Base-by-base conservation (phyloP, 2,113 vertebrate genomes). In the Python bivittatus region DNA sequence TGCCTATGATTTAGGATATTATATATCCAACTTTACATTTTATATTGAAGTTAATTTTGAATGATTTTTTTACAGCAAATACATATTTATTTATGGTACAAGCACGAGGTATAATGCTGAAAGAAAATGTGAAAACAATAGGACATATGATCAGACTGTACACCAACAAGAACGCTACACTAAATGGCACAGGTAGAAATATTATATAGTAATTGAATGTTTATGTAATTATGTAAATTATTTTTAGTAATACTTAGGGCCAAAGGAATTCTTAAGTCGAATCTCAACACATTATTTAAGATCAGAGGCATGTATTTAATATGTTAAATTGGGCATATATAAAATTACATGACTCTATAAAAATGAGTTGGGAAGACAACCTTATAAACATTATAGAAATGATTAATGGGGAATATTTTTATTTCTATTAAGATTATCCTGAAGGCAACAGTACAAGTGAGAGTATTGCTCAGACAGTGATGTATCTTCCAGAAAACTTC, bases 41-140 rank as follows among this genome's bases (percentile, higher is more conserved):
- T 10, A 89, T 91, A 94, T 95, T 33, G n/a, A 88, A 90, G 3
- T 42, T 84, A 90, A 90, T 90, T 90, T 84, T 57, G 33, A 33
- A 53, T 64, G 93, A 0, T 38, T 91, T 94, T 92, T 92, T 97
- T 61, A 86, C 97, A 99, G 99, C 98, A 96, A 99, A 99, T 96
- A 99, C 99, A 0, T 99, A 99, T 97, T 99, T 98, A 97, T 99
- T 99, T 96, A 99, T 99, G 99, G 98, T 99, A 94, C 99, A 99
- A 98, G 99, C 99, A 95, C 98, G 98, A 97, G 99, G 99, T 95
- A 99, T 99, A 96, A 99, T 99, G 98, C 95, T 99, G 97, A 98
- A 97, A 97, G 98, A 99, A 97, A 99, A 99, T 88, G 99, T 99
- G 52, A 98, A 98, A 96, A 99, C 99, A 91, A 98, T 99, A 94